A percentile compares a stretch with the other conserved stretches of the same genome.
Evolutionary conservation across 2,113 vertebrate species (phyloP).

Genomic region (Nanger granti): DNA sequence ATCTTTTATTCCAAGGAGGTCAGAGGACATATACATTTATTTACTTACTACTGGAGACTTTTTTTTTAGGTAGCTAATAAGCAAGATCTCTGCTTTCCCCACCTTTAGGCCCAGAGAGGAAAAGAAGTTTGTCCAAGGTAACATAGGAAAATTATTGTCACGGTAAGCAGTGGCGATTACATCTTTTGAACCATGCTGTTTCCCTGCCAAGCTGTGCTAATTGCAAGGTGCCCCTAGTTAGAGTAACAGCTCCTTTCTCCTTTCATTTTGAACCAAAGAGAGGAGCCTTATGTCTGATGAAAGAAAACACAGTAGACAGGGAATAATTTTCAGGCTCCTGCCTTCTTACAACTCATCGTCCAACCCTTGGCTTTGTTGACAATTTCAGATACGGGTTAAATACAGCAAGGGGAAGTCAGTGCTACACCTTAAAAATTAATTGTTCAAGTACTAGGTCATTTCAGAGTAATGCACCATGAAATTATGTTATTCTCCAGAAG

Average conservation of each 20-base stretch:
- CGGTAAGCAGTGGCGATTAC: background rate
- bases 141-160: background rate
- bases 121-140: background rate
- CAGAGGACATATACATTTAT: background rate
- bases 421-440: constrained; percentile 83
- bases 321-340: background rate
- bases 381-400: constrained; percentile 66
- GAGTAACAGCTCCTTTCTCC: background rate
- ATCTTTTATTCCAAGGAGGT: background rate
- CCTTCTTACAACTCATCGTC: background rate
- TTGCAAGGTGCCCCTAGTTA: background rate
- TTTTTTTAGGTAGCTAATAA: background rate
- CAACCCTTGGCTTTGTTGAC: constrained; percentile 70
- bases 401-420: constrained; percentile 67
- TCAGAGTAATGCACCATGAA: constrained; percentile 80
- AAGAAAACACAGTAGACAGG: background rate
- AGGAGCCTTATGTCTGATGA: background rate
- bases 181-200: background rate
- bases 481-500: constrained; percentile 82
- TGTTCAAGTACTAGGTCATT: constrained; percentile 82
- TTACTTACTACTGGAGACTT: background rate
- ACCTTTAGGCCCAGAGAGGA: background rate
- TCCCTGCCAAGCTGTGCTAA: background rate
- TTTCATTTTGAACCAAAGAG: constrained; percentile 30
- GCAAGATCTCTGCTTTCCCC: background rate